Base-by-base conservation (phyloP, 2,113 vertebrate species). In the Hydrochoerus hydrochaeris region DNA sequence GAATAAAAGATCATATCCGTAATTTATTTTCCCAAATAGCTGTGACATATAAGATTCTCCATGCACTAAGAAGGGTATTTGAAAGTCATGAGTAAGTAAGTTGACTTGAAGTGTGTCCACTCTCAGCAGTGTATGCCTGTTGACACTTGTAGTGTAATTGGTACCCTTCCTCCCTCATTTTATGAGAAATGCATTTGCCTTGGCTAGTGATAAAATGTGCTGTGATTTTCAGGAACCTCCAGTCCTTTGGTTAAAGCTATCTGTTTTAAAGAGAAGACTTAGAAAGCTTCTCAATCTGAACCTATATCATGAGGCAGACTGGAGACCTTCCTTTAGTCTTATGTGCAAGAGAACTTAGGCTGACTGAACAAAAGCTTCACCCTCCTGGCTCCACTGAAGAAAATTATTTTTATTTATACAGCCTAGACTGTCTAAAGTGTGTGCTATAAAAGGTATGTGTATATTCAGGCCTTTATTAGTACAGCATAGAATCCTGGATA, bases 11-110 rank as follows among this genome's bases (percentile, higher is more conserved):
- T 85, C 62, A 22, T 38, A 63, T n/a, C 38, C 3, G 1, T 80
- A 41, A 93, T 95, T 95, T 73, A 60, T 92, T 90, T 89, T 28
- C 44, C 67, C 82, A 95, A 90, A 92, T 87, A 78, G 24, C 91
- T 90, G 54, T 97, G 49, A 77, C 63, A 5, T 69, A 22, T 7
- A 87, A 38, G 60, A 93, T 94, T 94, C 90, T 97, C 38, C 75
- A 26, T 80, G 80, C 32, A 49, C 38, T n/a, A 8, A 86, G 44
- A 93, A 95, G 57, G 30, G 30, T 35, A 62, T 82, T 78, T 96
- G 85, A 96, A 96, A 88, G 93, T 89, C 73, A 58, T 44, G 1
- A 60, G 85, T 24, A 65, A 90, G 65, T 73, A 57, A 63, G 84
- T 26, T 82, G 65, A 87, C 91, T 60, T 20, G 26, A 44, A 75